Evolutionary conservation across 2,888 invertebrate species (phyloP).

Genomic region (Pristionchus japonicus): DNA sequence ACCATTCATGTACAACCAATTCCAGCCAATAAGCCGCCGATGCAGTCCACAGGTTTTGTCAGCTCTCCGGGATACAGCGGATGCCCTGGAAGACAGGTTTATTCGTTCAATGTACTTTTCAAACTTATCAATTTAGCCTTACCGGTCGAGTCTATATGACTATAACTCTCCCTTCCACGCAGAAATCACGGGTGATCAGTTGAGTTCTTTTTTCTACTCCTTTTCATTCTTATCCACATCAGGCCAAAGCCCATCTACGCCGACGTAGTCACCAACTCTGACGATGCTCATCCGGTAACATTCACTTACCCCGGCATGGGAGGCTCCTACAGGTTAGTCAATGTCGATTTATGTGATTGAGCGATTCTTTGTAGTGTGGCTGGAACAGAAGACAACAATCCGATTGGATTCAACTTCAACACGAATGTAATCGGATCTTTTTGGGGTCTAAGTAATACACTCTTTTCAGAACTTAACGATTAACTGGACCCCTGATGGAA

Average conservation of each 20-base stretch:
- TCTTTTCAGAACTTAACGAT: not conserved
- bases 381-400: not conserved
- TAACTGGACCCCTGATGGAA: not conserved
- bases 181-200: not conserved
- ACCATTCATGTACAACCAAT: not conserved
- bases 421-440: not conserved
- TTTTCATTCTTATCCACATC: too few species aligned
- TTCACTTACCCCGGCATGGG: not conserved
- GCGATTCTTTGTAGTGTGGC: not conserved
- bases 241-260: not conserved
- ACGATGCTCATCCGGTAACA: not conserved
- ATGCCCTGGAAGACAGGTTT: not conserved
- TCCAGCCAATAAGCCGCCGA: not conserved
- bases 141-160: conserved; percentile 3
- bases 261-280: not conserved
- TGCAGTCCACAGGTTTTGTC: not conserved
- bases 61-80: not conserved
- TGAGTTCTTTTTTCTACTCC: too few species aligned
- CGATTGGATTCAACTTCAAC: not conserved
- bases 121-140: not conserved
- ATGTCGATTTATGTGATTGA: too few species aligned
- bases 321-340: not conserved
- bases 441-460: not conserved
- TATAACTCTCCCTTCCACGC: not conserved
- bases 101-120: too few species aligned